These are phyloP conservation scores for Leptinotarsa rubiginosa DNA, from an alignment of 2,888 invertebrate genomes.

Conservation along the genomic window DNA sequence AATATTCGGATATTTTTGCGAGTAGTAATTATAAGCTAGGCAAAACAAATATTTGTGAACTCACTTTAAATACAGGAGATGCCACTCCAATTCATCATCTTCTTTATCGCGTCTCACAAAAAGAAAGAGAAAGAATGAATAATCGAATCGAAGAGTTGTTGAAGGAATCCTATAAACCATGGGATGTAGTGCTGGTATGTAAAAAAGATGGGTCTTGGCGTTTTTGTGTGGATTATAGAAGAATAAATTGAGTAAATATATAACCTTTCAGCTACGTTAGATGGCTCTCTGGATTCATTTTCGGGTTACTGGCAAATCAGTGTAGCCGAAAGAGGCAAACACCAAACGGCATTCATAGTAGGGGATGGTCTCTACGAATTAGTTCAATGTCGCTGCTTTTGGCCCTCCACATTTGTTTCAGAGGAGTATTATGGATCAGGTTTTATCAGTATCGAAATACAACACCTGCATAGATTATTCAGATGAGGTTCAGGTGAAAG, in stretches of 20 bases:
- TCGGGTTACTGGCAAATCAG: constrained; percentile 1
- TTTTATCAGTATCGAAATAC: neutral
- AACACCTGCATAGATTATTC: neutral
- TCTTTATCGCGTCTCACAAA: neutral
- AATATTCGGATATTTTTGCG: constrained; percentile 5
- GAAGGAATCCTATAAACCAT: constrained; percentile 9
- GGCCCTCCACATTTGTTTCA: constrained; percentile 4
- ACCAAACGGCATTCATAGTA: neutral
- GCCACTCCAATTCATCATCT: neutral
- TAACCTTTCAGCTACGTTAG: neutral
- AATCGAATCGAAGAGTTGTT: neutral
- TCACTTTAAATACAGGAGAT: neutral
- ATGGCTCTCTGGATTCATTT: neutral
- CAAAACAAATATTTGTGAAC: constrained; percentile 5
- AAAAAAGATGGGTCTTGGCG: neutral
- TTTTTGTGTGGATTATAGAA: neutral
- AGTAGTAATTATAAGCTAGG: constrained; percentile 15
- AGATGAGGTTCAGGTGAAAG: neutral
- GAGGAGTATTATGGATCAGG: constrained; percentile 17
- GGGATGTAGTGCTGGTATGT: neutral
- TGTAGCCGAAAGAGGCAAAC: neutral
- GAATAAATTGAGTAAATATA: too few species aligned
- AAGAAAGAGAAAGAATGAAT: constrained; percentile 1
- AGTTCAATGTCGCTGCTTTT: neutral
- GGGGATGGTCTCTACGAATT: neutral